Evolutionary conservation across 1,140 invertebrate species (phyloP), one percentile per base, ranked within the genome.

Genomic region (Brachionus manjavacas): DNA sequence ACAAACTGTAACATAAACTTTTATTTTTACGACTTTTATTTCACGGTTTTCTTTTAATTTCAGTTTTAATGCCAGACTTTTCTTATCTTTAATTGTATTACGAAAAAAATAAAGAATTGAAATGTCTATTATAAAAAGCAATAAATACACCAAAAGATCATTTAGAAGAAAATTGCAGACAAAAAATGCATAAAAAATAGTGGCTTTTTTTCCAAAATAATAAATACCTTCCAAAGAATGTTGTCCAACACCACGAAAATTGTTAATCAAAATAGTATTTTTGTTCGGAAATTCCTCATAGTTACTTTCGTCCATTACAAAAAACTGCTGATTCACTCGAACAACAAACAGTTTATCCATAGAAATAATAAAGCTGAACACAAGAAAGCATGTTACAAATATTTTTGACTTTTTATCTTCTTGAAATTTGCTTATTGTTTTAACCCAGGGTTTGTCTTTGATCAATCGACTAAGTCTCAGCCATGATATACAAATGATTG

Each of bases 271-370:
- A 28, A 68, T 35, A 7, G 11, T 68, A 68, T 68, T 68, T 68
- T 68, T 68, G n/a, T 68, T 31, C 23, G 66, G 66, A 68, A 68
- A 68, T 68, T 68, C 66, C 7, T 68, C 66, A 68, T 39, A 68
- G n/a, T 31, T 11, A 6, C 1, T 31, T 68, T 68, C 66, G 31
- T 68, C 66, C 66, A 39, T 68, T 0, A 68, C 66, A 16, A 68
- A 68, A 68, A 14, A 28, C 6, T 68, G 6, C 8, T 68, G 28
- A 68, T 68, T 68, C 14, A 68, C 3, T 0, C 66, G 9, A 12
- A 68, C 66, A 68, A 68, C 66, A 68, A 68, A 68, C 1, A 68
- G 31, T 39, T 68, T 68, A 39, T 68, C 66, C 11, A 68, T 6
- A 35, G 25, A 68, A n/a, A 68, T 14, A 31, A 68, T 16, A 25